phyloP scores from a whole-genome alignment of 2,888 invertebrate species.

The Drosophila conformis region DNA sequence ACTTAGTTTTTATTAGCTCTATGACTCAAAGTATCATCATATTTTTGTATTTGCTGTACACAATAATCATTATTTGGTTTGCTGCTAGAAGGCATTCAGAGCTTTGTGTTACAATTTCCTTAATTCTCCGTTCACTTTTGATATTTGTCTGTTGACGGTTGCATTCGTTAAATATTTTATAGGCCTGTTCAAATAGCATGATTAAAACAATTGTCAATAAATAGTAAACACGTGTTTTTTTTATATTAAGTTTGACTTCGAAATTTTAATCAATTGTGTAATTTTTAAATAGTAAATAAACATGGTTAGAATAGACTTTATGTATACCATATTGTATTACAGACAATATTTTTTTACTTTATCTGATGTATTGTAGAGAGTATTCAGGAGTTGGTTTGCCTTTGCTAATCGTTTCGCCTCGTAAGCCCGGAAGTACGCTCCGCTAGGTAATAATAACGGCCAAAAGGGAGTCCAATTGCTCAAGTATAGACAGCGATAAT shows the following conservation, averaged over 20 bases:
- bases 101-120: not conserved
- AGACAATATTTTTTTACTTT: not conserved
- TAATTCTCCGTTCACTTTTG: not conserved
- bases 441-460: slow-evolving; percentile 66
- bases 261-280: not conserved
- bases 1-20: not conserved
- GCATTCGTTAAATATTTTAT: not conserved
- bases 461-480: slow-evolving; percentile 25
- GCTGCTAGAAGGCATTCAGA: too few relatives aligned
- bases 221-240: not conserved
- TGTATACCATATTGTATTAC: not conserved
- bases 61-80: not conserved
- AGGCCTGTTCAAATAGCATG: accelerated
- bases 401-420: slow-evolving; percentile 1
- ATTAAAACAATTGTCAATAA: not conserved
- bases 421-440: slow-evolving; percentile 42
- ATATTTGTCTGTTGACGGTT: not conserved
- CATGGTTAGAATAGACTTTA: not conserved
- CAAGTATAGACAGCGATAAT: slow-evolving; percentile 25
- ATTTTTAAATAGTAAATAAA: not conserved
- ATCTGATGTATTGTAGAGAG: slow-evolving; percentile 11
- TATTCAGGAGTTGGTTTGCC: slow-evolving; percentile 9
- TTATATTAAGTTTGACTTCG: not conserved
- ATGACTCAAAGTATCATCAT: not conserved
- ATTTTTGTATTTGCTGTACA: not conserved